Evolutionary conservation across 2,113 vertebrate species (phyloP), one percentile per base, ranked within the genome.

Genomic region (Phalacrocorax brasilianus): DNA sequence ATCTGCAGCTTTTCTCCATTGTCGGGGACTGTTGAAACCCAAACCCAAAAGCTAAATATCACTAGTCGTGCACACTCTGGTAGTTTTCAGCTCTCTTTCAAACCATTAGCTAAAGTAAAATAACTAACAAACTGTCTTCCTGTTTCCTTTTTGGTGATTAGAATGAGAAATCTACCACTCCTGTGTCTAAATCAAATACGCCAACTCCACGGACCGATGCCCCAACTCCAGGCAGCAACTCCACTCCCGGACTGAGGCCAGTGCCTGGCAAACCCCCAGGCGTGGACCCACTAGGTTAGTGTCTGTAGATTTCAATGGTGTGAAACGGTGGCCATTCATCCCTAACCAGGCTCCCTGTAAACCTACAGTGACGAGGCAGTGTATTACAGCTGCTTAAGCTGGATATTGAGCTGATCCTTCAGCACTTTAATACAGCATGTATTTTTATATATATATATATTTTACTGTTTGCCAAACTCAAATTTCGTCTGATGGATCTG

Each of bases 121-220:
- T 73, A 40, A 77, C 38, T 71, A 71, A 83, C 18, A 22, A 76
- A 12, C 22, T 71, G 28, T 89, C 9, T 91, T 49, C 15, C 8
- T 44, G 89, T 93, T 63, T 47, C 12, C 53, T 71, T 86, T 74
- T 62, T 91, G 47, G 74, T 89, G 85, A n/a, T 90, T 94, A 99
- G 98, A 99, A 99, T 96, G 98, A 99, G 98, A 99, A 99, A 96
- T 99, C 98, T 89, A 98, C 98, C 63, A 99, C 98, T 96, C 98
- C 98, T 44, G 98, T 99, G 92, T 99, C 98, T 66, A 99, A 99
- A 94, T 99, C 98, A 73, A 99, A 96, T 95, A 99, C 98, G 61
- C 98, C 98, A 74, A 98, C 98, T 97, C 98, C 98, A 88, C 97
- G 98, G 93, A 98, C 97, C 12, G 98, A 99, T 63, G 98, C 98